These are phyloP conservation scores for Labia minor DNA, from an alignment of 2,888 invertebrate genomes.

Conservation along the genomic window DNA sequence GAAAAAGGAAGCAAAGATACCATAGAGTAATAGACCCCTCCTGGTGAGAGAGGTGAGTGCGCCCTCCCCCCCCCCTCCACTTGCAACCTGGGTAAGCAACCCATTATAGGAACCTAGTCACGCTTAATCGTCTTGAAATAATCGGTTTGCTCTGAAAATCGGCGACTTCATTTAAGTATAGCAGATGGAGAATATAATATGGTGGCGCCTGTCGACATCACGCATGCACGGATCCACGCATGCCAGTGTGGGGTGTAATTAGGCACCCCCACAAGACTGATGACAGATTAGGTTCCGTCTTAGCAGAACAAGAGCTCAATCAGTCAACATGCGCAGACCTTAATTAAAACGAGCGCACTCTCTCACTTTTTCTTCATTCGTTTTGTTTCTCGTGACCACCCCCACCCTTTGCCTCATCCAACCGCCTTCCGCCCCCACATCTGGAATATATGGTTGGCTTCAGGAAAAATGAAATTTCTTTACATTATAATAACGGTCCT, in stretches of 20 bases:
- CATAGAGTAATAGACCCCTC: neutral
- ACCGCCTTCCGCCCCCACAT: neutral
- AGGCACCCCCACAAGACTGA: neutral
- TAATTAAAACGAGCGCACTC: slow-evolving; percentile 4
- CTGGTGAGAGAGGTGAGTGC: neutral
- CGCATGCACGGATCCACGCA: neutral
- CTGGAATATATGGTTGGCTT: neutral
- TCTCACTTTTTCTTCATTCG: neutral
- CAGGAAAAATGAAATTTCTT: neutral
- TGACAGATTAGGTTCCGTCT: slow-evolving; percentile 1
- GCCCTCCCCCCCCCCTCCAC: neutral
- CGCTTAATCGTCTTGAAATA: neutral
- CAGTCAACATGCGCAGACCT: slow-evolving; percentile 6
- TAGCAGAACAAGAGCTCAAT: slow-evolving; percentile 7
- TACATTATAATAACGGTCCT: neutral
- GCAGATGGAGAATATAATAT: neutral
- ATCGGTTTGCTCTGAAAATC: neutral
- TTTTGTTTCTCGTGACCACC: neutral
- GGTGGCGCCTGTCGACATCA: neutral
- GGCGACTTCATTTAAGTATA: neutral
- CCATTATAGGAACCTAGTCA: neutral
- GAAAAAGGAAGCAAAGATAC: neutral
- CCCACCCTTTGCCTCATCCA: neutral
- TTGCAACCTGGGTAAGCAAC: neutral
- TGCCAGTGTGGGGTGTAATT: neutral